phyloP scores from a whole-genome alignment of 2,888 invertebrate species.

The Drosophila paranaensis region DNA sequence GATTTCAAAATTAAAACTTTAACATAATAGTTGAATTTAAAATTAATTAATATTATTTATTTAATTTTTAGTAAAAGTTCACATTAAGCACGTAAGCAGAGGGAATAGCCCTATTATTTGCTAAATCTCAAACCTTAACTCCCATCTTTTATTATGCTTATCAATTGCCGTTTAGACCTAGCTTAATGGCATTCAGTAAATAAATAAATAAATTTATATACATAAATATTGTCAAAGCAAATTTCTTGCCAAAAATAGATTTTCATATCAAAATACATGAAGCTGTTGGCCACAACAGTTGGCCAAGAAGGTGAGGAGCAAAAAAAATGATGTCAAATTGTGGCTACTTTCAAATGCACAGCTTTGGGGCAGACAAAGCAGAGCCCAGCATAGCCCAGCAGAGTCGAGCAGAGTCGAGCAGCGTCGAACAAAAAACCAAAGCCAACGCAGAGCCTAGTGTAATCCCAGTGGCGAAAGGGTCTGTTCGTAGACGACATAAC shows the following conservation, averaged over 20 bases:
- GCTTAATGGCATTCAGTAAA: not conserved
- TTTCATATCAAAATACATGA: constrained; percentile 36
- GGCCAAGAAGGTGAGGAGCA: constrained; percentile 14
- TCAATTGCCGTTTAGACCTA: constrained; percentile 4
- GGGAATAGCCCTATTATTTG: not conserved
- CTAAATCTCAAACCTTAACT: not conserved
- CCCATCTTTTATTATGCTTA: not conserved
- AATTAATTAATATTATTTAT: too few species aligned
- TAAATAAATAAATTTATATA: constrained; percentile 5
- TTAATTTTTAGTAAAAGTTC: too few species aligned
- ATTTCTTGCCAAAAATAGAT: constrained; percentile 27
- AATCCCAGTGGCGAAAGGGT: constrained; percentile 47
- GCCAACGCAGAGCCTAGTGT: constrained; percentile 41
- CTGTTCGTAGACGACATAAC: constrained; percentile 51
- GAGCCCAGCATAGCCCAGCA: constrained; percentile 14
- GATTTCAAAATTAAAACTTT: too few species aligned
- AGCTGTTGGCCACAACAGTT: constrained; percentile 33
- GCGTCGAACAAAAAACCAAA: constrained; percentile 10
- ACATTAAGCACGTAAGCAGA: too few species aligned
- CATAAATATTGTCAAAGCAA: constrained; percentile 20
- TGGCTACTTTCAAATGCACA: constrained; percentile 59
- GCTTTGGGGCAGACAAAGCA: constrained; percentile 22
- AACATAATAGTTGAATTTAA: too few species aligned
- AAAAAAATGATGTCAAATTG: constrained; percentile 43
- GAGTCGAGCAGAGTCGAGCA: constrained; percentile 4